Conservation (phyloP, 1,140 invertebrate species). For the Maniola jurtina region DNA sequence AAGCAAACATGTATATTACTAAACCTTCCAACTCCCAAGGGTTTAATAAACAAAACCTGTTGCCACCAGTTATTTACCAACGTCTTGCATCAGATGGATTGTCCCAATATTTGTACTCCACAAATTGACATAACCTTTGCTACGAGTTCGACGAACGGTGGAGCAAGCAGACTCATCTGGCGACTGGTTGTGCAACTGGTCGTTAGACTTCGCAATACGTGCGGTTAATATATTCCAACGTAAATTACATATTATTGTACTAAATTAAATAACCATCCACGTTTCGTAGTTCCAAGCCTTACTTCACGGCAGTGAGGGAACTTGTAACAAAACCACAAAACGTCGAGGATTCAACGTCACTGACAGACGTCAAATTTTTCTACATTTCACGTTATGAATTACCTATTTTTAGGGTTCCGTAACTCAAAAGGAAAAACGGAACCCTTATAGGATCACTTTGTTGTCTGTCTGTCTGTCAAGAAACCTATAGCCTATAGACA, state of each 20-base stretch:
- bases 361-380: too few relatives aligned
- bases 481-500: too few relatives aligned
- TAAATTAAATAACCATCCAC: background rate
- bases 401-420: too few relatives aligned
- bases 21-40: background rate
- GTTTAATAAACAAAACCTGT: conserved; percentile 13
- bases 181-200: conserved; percentile 29
- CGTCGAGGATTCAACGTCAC: too few relatives aligned
- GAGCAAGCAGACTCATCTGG: conserved; percentile 22
- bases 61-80: conserved; percentile 11
- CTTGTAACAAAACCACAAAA: too few relatives aligned
- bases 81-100: conserved; percentile 18
- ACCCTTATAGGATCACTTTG: too few relatives aligned
- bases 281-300: background rate
- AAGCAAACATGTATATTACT: too few relatives aligned
- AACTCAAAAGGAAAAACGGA: too few relatives aligned
- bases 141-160: conserved; percentile 27
- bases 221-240: background rate
- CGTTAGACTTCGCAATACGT: conserved; percentile 9
- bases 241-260: background rate
- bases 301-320: too few relatives aligned
- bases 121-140: conserved; percentile 34
- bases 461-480: too few relatives aligned
- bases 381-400: too few relatives aligned
- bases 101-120: conserved; percentile 17